These are phyloP conservation scores for Bothrops alternatus DNA, from an alignment of 2,797 vertebrate genomes.

Conservation along the genomic window DNA sequence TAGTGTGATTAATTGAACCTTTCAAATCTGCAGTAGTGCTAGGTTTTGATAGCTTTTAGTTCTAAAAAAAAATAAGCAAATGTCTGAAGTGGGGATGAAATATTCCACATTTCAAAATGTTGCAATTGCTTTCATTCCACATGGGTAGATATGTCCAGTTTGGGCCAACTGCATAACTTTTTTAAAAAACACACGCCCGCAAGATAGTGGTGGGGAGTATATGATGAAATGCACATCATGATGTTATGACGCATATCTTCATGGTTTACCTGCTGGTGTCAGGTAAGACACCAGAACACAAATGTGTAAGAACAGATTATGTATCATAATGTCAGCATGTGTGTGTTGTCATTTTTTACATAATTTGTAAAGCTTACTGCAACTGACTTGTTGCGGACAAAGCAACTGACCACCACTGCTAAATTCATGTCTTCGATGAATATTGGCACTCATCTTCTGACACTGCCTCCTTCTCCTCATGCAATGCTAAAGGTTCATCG, in stretches of 20 bases:
- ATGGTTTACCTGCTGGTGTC: neutral
- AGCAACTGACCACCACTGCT: neutral
- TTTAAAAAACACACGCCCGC: neutral
- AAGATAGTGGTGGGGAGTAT: neutral
- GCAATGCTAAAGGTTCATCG: neutral
- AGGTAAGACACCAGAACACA: neutral
- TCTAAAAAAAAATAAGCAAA: neutral
- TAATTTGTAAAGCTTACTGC: neutral
- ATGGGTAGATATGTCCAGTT: neutral
- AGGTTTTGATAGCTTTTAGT: neutral
- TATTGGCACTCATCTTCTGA: neutral
- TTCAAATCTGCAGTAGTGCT: neutral
- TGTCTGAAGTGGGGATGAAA: neutral
- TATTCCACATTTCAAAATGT: neutral
- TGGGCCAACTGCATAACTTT: neutral
- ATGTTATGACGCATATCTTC: neutral
- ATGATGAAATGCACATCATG: neutral
- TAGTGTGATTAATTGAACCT: neutral
- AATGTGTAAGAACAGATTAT: neutral
- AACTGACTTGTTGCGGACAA: neutral
- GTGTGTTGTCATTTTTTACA: neutral
- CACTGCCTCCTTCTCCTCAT: neutral
- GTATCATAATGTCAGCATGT: neutral
- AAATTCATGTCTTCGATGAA: neutral
- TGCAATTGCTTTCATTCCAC: neutral